Conservation (phyloP, 2,113 vertebrate genomes). For the Raja brachyura region DNA sequence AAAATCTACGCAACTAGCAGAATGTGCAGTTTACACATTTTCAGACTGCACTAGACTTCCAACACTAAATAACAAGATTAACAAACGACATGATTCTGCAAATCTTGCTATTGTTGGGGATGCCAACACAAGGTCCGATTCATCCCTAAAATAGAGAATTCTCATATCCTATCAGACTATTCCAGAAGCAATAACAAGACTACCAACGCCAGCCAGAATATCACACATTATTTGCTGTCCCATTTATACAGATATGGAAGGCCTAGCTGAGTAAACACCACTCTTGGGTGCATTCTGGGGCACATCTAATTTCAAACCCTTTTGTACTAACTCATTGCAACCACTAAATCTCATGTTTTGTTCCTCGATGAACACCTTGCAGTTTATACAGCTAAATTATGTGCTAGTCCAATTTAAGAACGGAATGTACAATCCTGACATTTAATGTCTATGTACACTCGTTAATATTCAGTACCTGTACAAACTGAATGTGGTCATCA, state of each 20-base stretch:
- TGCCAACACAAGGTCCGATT: not conserved
- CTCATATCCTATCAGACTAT: not conserved
- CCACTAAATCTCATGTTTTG: not conserved
- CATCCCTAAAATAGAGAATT: not conserved
- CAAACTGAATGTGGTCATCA: constrained; percentile 99
- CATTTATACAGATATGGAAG: not conserved
- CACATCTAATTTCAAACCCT: not conserved
- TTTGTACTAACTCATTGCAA: not conserved
- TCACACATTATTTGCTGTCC: not conserved
- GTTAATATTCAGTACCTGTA: constrained; percentile 82
- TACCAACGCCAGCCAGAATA: not conserved
- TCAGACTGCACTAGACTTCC: not conserved
- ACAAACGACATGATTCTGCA: not conserved
- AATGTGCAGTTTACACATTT: not conserved
- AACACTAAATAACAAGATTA: not conserved
- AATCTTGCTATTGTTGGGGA: not conserved
- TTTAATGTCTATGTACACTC: constrained; percentile 11
- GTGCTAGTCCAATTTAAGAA: constrained; percentile 2
- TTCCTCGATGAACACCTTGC: not conserved
- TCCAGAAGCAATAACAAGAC: not conserved
- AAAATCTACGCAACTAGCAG: not conserved
- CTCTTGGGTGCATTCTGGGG: not conserved
- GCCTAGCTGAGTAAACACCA: not conserved
- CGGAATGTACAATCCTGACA: constrained; percentile 17
- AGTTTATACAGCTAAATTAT: not conserved